Conservation (phyloP, 2,113 vertebrate genomes). For the Macaca fascicularis region DNA sequence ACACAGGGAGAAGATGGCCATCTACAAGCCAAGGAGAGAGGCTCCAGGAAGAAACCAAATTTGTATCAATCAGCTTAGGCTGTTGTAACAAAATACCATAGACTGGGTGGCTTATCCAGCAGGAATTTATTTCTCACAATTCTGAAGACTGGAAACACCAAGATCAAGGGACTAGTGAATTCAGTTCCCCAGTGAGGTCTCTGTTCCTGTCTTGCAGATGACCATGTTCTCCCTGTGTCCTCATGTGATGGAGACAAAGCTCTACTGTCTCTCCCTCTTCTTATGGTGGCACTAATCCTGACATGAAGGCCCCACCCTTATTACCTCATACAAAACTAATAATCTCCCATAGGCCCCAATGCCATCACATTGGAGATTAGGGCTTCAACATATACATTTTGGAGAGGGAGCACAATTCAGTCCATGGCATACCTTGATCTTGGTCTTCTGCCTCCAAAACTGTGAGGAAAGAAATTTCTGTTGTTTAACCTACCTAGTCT, state of each 20-base stretch:
- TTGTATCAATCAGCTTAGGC: background rate
- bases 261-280: background rate
- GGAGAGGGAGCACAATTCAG: background rate
- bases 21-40: background rate
- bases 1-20: background rate
- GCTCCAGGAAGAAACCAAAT: background rate
- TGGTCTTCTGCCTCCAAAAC: background rate
- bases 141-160: background rate
- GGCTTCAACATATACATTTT: background rate
- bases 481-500: background rate
- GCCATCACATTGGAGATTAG: background rate
- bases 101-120: accelerated
- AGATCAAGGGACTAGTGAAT: background rate
- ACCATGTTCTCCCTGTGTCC: background rate
- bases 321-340: background rate
- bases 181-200: background rate
- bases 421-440: background rate
- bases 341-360: background rate
- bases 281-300: background rate
- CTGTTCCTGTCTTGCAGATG: background rate
- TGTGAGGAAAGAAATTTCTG: background rate
- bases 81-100: background rate
- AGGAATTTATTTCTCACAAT: background rate
- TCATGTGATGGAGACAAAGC: background rate
- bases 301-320: no score